A percentile compares a stretch with the other conserved stretches of the same genome.
Conservation (phyloP, 2,113 vertebrate genomes). For the Sebastes fasciatus region DNA sequence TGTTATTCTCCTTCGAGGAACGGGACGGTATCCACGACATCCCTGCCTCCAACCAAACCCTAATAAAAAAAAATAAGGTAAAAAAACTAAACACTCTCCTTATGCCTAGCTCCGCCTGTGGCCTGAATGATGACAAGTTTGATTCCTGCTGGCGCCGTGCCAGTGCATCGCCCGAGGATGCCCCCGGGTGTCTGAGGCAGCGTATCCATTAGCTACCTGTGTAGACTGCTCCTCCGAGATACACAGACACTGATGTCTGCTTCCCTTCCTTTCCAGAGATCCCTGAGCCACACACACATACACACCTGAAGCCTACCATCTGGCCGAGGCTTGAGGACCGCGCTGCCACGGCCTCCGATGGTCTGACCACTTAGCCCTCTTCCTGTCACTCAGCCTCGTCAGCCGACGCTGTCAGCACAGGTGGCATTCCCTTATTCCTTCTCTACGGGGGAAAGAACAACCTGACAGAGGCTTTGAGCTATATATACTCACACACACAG, state of each 20-base stretch:
- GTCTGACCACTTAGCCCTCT: conserved; percentile 66
- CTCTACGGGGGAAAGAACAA: conserved; percentile 35
- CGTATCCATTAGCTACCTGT: conserved; percentile 78
- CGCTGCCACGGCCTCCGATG: conserved; percentile 50
- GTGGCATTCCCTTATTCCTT: conserved; percentile 67
- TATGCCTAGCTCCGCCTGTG: conserved; percentile 63
- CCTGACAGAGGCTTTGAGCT: conserved; percentile 44
- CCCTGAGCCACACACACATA: conserved; percentile 33
- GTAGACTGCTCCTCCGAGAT: conserved; percentile 68
- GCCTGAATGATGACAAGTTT: conserved; percentile 74
- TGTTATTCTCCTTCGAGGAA: conserved; percentile 30
- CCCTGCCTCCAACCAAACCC: not conserved
- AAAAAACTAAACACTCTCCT: conserved; percentile 56
- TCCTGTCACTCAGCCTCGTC: conserved; percentile 69
- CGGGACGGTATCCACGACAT: not conserved
- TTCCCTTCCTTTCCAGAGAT: conserved; percentile 59
- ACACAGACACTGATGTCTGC: conserved; percentile 61
- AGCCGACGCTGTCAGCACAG: conserved; percentile 70
- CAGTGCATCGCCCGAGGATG: conserved; percentile 76
- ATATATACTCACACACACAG: not conserved
- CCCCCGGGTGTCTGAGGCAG: conserved; percentile 72
- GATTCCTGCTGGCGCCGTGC: conserved; percentile 73
- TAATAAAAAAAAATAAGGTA: conserved; percentile 9
- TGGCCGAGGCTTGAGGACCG: conserved; percentile 58
- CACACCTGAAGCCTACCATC: conserved; percentile 74